Conservation (phyloP, 2,797 vertebrate genomes). For the Melanotaenia boesemani region DNA sequence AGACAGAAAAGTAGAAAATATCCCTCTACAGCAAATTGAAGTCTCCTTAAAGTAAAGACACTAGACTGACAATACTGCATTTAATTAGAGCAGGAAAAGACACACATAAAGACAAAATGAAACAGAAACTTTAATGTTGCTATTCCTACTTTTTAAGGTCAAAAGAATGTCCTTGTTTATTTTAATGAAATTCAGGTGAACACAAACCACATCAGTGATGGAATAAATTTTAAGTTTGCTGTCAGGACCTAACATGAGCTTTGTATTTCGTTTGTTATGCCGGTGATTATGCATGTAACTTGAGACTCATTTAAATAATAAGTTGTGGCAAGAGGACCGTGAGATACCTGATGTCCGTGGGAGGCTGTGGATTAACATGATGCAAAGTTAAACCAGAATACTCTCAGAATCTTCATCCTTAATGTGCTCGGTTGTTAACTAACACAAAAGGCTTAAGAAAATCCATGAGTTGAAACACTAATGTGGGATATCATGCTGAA, state of each 20-base stretch:
- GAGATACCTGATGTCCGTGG: constrained; percentile 24
- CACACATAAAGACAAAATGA: not conserved
- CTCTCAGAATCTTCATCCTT: constrained; percentile 20
- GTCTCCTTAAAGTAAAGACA: constrained; percentile 8
- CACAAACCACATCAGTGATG: constrained; percentile 26
- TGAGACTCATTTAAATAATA: constrained; percentile 49
- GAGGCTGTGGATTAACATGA: constrained; percentile 16
- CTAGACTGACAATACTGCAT: constrained; percentile 1
- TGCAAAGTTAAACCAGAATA: constrained; percentile 18
- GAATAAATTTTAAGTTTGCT: constrained; percentile 17
- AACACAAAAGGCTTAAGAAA: constrained; percentile 25
- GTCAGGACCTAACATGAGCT: not conserved
- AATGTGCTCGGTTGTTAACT: constrained; percentile 21
- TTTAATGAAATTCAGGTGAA: constrained; percentile 25
- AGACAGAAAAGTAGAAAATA: constrained; percentile 16
- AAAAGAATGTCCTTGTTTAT: constrained; percentile 29
- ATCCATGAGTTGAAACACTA: constrained; percentile 36
- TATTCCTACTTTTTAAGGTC: constrained; percentile 13
- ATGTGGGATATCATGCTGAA: constrained; percentile 37
- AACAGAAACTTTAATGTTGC: constrained; percentile 16
- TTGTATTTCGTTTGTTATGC: constrained; percentile 26
- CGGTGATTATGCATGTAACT: constrained; percentile 26
- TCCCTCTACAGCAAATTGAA: constrained; percentile 24
- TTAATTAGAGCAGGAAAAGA: constrained; percentile 17
- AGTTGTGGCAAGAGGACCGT: constrained; percentile 34